These are phyloP conservation scores for Lacerta agilis DNA, from an alignment of 2,797 vertebrate genomes.

Conservation along the genomic window DNA sequence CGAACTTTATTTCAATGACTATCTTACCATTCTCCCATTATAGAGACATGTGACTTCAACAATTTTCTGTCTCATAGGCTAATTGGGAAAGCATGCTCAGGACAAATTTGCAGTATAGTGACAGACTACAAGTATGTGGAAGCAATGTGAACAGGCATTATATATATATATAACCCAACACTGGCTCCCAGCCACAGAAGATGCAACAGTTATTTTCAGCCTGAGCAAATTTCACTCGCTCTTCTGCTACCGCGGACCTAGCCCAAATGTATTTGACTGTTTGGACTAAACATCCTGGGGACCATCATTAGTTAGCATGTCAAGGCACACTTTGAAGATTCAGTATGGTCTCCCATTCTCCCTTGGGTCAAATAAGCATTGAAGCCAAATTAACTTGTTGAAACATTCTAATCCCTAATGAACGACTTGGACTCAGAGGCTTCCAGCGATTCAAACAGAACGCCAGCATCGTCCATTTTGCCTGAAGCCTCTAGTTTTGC, in stretches of 20 bases:
- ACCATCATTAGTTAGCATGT: constrained; percentile 30
- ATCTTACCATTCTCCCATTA: not conserved
- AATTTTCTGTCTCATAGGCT: not conserved
- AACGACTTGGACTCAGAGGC: constrained; percentile 3
- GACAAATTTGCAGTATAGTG: not conserved
- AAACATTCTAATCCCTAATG: constrained; percentile 23
- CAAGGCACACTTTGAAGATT: constrained; percentile 24
- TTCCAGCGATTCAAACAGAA: constrained; percentile 42
- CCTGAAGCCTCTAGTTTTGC: constrained; percentile 37
- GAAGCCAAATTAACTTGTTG: constrained; percentile 31
- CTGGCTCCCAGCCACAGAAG: not conserved
- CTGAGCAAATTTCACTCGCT: not conserved
- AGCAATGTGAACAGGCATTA: not conserved
- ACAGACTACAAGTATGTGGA: not conserved
- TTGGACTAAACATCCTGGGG: constrained; percentile 11
- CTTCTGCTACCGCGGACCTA: not conserved
- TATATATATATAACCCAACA: not conserved
- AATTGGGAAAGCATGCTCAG: not conserved
- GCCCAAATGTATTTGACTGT: constrained; percentile 29
- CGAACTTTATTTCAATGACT: not conserved
- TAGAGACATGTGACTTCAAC: not conserved
- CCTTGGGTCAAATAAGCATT: constrained; percentile 19
- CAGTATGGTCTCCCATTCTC: not conserved
- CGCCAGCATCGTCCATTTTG: not conserved
- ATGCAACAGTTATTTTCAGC: constrained; percentile 1